These are phyloP conservation scores for Panulirus ornatus DNA, from an alignment of 1,140 invertebrate species.

Conservation along the genomic window DNA sequence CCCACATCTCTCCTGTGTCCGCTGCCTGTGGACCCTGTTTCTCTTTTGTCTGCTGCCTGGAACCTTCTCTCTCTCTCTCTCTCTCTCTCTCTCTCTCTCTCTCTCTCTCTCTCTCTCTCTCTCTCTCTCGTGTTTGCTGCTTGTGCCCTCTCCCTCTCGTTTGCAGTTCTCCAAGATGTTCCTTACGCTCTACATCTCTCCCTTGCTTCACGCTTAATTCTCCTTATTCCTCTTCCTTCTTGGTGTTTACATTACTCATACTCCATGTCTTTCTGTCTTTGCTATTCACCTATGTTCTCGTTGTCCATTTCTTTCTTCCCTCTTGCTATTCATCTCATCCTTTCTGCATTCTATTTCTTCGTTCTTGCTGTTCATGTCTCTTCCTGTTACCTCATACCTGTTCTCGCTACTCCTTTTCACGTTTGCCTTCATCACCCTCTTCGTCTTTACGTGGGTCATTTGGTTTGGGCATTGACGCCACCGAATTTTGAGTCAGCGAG, in stretches of 20 bases:
- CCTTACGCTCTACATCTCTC: neutral
- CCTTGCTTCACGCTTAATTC: neutral
- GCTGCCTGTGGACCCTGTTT: neutral
- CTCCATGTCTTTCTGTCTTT: neutral
- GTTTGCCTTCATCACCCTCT: too few relatives aligned
- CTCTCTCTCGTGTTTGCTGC: neutral
- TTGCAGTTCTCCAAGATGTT: neutral
- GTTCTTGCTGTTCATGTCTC: neutral
- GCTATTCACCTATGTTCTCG: neutral
- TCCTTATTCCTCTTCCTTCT: neutral
- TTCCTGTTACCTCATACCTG: too few relatives aligned
- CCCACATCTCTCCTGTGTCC: neutral
- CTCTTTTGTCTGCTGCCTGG: neutral
- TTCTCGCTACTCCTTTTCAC: too few relatives aligned
- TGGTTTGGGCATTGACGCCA: too few relatives aligned
- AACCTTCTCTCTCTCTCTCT: constrained; percentile 20
- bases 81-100: neutral
- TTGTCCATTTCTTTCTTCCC: neutral
- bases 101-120: neutral
- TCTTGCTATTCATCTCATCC: neutral
- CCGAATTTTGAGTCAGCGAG: too few relatives aligned
- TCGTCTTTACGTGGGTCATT: too few relatives aligned
- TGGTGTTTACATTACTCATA: too few relatives aligned
- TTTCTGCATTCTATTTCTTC: neutral
- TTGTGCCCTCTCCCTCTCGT: neutral